Percentiles rank a stretch among this genome's conserved stretches.
Conservation (phyloP, 2,113 vertebrate species). For the Rhynchomys soricoides region DNA sequence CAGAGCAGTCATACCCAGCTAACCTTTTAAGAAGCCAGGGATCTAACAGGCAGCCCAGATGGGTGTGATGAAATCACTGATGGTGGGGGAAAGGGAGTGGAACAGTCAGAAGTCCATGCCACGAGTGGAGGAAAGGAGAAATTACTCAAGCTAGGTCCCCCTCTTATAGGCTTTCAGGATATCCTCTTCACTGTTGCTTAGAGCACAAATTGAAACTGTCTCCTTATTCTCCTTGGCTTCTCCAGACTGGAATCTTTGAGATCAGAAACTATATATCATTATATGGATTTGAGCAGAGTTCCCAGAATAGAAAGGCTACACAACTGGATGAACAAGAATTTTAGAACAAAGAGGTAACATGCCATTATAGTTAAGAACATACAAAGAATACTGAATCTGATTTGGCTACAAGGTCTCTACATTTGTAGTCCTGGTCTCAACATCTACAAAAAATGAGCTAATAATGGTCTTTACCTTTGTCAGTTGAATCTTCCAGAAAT, state of each 20-base stretch:
- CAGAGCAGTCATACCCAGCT: not conserved
- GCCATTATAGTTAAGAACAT: conserved; percentile 9
- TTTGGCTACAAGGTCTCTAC: not conserved
- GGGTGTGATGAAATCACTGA: not conserved
- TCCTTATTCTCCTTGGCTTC: conserved; percentile 21
- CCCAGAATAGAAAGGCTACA: not conserved
- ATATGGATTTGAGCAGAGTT: not conserved
- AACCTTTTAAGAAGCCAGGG: not conserved
- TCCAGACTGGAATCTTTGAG: not conserved
- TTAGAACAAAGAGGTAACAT: not conserved
- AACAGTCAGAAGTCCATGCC: not conserved
- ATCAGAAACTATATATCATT: not conserved
- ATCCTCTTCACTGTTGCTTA: not conserved
- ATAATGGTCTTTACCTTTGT: not conserved
- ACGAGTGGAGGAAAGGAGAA: not conserved
- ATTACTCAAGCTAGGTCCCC: conserved; percentile 30
- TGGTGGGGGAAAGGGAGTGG: not conserved
- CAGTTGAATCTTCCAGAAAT: not conserved
- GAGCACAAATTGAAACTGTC: not conserved
- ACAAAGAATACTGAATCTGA: not conserved
- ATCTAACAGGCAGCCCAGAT: not conserved
- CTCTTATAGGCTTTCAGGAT: not conserved
- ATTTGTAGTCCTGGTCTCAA: not conserved
- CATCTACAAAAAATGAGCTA: conserved; percentile 22
- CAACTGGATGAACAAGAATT: conserved; percentile 23